Conservation (phyloP, 2,888 invertebrate genomes). For the Eutolmus rufibarbis region DNA sequence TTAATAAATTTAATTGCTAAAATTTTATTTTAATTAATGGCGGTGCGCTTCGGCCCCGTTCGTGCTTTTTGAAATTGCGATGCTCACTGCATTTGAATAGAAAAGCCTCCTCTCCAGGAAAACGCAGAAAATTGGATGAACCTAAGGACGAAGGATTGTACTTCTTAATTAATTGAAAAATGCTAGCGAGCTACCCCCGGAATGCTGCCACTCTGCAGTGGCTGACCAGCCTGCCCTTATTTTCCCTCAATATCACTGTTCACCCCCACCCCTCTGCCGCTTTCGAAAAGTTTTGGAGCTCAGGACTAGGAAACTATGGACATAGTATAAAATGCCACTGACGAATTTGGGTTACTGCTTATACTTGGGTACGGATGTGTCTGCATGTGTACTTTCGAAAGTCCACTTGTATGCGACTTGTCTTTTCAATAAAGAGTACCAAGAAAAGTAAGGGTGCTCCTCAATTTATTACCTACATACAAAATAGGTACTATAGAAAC, state of each 20-base stretch:
- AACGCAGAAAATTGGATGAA: slow-evolving; percentile 18
- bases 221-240: not conserved
- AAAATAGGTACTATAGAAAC: not conserved
- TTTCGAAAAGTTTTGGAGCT: not conserved
- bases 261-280: not conserved
- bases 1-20: slow-evolving; percentile 42
- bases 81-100: not conserved
- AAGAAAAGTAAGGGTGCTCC: not conserved
- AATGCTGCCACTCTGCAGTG: not conserved
- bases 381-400: not conserved
- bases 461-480: not conserved
- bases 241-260: not conserved
- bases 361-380: not conserved
- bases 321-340: not conserved
- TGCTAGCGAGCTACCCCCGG: not conserved
- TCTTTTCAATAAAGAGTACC: not conserved
- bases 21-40: slow-evolving; percentile 43
- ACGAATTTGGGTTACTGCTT: not conserved
- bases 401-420: not conserved
- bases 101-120: not conserved
- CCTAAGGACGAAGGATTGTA: not conserved
- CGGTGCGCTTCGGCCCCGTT: not conserved
- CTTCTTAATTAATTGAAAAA: slow-evolving; percentile 6
- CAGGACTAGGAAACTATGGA: not conserved
- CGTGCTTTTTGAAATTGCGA: slow-evolving; percentile 12